phyloP scores from a whole-genome alignment of 2,113 vertebrate genomes.

The Sturnira hondurensis region DNA sequence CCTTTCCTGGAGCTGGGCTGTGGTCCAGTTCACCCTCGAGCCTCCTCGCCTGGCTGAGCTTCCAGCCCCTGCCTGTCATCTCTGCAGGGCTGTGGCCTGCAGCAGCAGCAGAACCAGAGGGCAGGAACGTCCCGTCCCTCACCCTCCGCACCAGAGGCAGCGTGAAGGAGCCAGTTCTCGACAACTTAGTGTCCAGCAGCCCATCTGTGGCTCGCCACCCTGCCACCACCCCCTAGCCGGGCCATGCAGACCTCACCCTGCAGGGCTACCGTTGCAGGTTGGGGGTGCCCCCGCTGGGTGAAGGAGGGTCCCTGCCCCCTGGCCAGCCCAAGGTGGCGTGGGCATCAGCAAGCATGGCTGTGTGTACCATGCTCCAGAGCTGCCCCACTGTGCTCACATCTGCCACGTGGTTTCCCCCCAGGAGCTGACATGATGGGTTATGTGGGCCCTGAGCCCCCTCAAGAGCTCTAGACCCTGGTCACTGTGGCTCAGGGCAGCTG shows the following conservation, averaged over 20 bases:
- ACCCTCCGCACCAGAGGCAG: neutral
- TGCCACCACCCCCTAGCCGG: neutral
- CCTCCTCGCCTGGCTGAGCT: neutral
- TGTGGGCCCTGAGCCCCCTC: fast-evolving
- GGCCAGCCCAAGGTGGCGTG: neutral
- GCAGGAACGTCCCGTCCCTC: neutral
- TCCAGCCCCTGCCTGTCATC: neutral
- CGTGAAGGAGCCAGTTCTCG: neutral
- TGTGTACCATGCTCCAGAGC: too few species aligned
- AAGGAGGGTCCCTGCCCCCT: neutral
- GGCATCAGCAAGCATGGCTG: neutral
- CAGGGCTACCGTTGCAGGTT: neutral
- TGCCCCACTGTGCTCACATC: too few species aligned
- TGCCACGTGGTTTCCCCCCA: neutral
- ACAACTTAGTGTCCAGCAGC: neutral
- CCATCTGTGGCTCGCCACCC: neutral
- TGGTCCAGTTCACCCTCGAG: neutral
- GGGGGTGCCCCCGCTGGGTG: fast-evolving
- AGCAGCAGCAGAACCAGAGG: too few species aligned
- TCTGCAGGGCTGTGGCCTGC: neutral
- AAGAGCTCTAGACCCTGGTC: neutral
- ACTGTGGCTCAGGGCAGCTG: neutral
- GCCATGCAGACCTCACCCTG: neutral
- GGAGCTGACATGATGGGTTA: neutral
- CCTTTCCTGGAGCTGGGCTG: neutral